Conservation (phyloP, 2,797 vertebrate species). For the Mastacembelus armatus region DNA sequence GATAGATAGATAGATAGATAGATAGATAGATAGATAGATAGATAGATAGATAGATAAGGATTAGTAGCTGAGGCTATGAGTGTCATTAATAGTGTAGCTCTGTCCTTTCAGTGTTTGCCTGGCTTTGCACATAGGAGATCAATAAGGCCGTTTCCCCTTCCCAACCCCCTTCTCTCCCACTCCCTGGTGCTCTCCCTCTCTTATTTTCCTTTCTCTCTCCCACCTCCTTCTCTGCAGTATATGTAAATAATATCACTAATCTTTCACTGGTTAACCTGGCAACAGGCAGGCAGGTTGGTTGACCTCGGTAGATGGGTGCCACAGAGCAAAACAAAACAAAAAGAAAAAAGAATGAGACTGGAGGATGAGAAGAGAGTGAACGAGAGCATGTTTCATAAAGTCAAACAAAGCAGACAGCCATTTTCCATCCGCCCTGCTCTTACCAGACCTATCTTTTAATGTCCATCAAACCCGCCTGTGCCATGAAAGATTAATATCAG, state of each 20-base stretch:
- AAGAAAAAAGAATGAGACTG: slow-evolving; percentile 21
- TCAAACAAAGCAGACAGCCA: slow-evolving; percentile 48
- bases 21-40: slow-evolving; percentile 67
- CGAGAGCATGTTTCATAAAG: slow-evolving; percentile 39
- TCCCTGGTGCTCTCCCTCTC: slow-evolving; percentile 53
- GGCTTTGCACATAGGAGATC: slow-evolving; percentile 85
- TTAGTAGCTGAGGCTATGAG: slow-evolving; percentile 67
- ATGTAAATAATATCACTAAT: slow-evolving; percentile 74
- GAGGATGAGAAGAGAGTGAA: slow-evolving; percentile 23
- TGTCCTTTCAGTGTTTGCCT: slow-evolving; percentile 85
- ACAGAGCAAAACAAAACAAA: slow-evolving; percentile 29
- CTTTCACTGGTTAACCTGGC: slow-evolving; percentile 71
- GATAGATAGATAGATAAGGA: slow-evolving; percentile 68
- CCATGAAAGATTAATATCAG: slow-evolving; percentile 68
- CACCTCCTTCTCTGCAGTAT: slow-evolving; percentile 48
- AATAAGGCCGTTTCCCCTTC: slow-evolving; percentile 82
- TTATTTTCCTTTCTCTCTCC: slow-evolving; percentile 31
- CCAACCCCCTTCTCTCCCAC: slow-evolving; percentile 74
- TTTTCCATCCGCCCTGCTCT: slow-evolving; percentile 42
- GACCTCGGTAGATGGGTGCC: slow-evolving; percentile 38
- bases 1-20: slow-evolving; percentile 64
- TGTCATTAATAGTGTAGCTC: slow-evolving; percentile 82
- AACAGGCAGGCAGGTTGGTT: slow-evolving; percentile 64
- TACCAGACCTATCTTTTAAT: slow-evolving; percentile 46
- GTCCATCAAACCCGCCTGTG: slow-evolving; percentile 47